phyloP scores from a whole-genome alignment of 2,113 vertebrate genomes.

The Perca fluviatilis region DNA sequence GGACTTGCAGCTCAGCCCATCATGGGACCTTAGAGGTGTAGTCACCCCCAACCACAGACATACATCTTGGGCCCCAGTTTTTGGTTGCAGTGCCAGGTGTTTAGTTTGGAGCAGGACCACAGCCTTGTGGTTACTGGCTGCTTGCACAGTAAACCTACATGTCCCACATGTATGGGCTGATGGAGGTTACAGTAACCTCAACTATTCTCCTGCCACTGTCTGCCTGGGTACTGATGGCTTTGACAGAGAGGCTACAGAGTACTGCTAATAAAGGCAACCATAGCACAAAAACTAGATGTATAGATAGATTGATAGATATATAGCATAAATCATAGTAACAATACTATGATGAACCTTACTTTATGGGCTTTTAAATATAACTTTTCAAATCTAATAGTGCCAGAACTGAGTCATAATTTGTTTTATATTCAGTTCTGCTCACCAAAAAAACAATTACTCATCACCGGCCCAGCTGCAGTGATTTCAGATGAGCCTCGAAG shows the following conservation, averaged over 20 bases:
- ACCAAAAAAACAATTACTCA: conserved; percentile 13
- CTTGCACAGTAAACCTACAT: conserved; percentile 61
- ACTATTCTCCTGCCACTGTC: conserved; percentile 36
- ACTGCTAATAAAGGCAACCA: background rate
- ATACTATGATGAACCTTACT: background rate
- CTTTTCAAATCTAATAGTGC: background rate
- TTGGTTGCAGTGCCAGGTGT: conserved; percentile 67
- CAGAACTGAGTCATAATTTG: background rate
- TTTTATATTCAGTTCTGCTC: background rate
- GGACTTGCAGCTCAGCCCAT: conserved; percentile 23
- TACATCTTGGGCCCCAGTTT: conserved; percentile 34
- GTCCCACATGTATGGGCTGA: conserved; percentile 43
- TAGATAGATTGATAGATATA: background rate
- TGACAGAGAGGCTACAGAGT: conserved; percentile 14
- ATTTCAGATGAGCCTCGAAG: conserved; percentile 25
- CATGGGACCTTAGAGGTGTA: conserved; percentile 43
- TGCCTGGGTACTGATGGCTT: conserved; percentile 19
- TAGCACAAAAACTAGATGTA: background rate
- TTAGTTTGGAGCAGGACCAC: conserved; percentile 62
- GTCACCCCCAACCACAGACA: conserved; percentile 51
- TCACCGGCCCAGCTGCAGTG: conserved; percentile 14
- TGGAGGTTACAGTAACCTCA: conserved; percentile 43
- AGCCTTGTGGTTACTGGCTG: conserved; percentile 58
- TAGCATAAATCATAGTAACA: background rate
- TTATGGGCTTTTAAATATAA: background rate